Conservation (phyloP, 1,140 invertebrate species). For the Venturia canescens region DNA sequence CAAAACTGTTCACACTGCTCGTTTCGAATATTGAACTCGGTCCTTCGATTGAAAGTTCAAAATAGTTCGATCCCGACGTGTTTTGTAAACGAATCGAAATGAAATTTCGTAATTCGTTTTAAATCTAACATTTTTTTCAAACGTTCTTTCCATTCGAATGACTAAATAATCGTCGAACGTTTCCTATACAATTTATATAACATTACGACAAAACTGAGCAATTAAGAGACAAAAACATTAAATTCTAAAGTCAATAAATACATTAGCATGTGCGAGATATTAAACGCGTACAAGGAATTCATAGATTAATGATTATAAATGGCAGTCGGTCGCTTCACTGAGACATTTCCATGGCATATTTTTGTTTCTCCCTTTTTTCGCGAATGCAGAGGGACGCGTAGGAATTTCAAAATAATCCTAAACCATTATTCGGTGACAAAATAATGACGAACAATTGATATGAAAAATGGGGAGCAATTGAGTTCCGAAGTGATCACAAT, state of each 20-base stretch:
- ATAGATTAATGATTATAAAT: constrained; percentile 14
- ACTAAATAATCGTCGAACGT: no score
- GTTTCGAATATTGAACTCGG: neutral
- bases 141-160: neutral
- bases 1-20: neutral
- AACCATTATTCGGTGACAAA: neutral
- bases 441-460: neutral
- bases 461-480: neutral
- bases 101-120: neutral
- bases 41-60: no score
- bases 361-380: neutral
- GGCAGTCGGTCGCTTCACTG: constrained; percentile 23
- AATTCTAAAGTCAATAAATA: constrained; percentile 49
- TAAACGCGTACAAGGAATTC: neutral
- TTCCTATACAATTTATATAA: no score
- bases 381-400: neutral
- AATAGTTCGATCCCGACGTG: no score
- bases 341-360: neutral
- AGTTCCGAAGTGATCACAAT: no score
- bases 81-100: neutral
- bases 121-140: neutral
- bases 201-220: constrained; percentile 28
- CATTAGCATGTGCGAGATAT: constrained; percentile 14
- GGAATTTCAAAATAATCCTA: neutral
- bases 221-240: constrained; percentile 5